Base-by-base conservation (phyloP, 2,113 vertebrate species). In the Malurus melanocephalus region DNA sequence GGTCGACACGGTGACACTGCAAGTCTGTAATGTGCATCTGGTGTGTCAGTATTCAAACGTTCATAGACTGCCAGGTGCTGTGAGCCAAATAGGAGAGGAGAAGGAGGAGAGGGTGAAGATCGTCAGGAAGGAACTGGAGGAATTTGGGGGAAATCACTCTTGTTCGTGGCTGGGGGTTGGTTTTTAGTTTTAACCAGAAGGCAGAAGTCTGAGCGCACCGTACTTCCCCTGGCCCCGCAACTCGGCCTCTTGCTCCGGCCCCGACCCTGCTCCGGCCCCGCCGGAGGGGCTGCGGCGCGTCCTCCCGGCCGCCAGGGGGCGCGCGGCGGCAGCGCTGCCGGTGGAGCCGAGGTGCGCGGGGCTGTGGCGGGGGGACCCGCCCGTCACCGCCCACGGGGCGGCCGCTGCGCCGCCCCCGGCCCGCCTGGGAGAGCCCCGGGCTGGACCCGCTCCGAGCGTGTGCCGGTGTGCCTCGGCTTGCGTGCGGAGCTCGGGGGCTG, bases 211-310 rank as follows among this genome's bases (percentile, higher is more conserved):
- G n/a, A 40, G 26, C 2, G 8, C 24, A 43, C n/a, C 3, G 24
- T 3, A 7, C 43, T 16, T 4, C 3, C 45, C 9, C 7, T 5
- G 2, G 9, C 19, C 21, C 21, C 22, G 55, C 2, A 4, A 9
- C 24, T 35, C 4, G 5, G 19, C 42, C 21, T 3, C 16, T 0
- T 0, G 57, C 28, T 10, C 32, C 17, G 8, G 10, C 42, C 4
- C 0, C 9, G 23, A 9, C 7, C 15, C 3, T 6, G 2, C 23
- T 1, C 4, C 4, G 43, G 17, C 5, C 17, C 24, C 46, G 12
- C 17, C 32, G 10, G 19, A 51, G 9, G 30, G 43, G 17, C 48
- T 60, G 81, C 85, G 32, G 16, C 3, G 46, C n/a, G 38, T 80
- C 69, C 87, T 72, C 90, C 90, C 11, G 43, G 2, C 40, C 67